A percentile compares a stretch with the other conserved stretches of the same genome.
phyloP scores from a whole-genome alignment of 2,113 vertebrate genomes.

The Cacatua alba region DNA sequence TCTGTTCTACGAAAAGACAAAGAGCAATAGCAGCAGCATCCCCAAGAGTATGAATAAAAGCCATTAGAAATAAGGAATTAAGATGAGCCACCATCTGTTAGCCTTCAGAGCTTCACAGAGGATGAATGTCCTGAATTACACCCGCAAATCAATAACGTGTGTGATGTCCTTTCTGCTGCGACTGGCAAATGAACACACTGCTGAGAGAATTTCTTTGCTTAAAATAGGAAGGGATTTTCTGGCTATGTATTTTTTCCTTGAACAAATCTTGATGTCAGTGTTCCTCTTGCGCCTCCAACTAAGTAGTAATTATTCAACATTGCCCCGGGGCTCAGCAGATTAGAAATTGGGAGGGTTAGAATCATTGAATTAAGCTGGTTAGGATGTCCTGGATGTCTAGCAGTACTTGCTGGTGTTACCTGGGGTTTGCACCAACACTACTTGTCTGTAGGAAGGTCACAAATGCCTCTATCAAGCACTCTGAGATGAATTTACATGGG shows the following conservation, averaged over 20 bases:
- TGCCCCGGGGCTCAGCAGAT: not conserved
- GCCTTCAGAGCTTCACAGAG: not conserved
- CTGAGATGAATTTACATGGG: not conserved
- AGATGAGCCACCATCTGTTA: not conserved
- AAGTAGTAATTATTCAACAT: not conserved
- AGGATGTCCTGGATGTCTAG: not conserved
- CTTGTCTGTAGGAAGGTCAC: not conserved
- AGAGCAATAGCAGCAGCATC: not conserved
- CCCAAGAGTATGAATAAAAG: not conserved
- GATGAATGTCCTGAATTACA: not conserved
- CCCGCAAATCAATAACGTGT: not conserved
- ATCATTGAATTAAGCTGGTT: not conserved
- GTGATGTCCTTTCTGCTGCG: not conserved
- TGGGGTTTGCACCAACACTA: not conserved
- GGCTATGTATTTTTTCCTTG: not conserved
- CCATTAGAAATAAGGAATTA: not conserved
- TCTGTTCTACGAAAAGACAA: not conserved
- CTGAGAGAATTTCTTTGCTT: not conserved
- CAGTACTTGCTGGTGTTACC: not conserved
- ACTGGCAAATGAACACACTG: not conserved
- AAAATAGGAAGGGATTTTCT: not conserved
- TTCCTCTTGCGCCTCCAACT: not conserved
- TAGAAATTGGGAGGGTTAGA: not conserved
- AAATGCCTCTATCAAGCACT: not conserved
- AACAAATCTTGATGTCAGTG: not conserved